Evolutionary conservation across 64 coral and sea anemone species (phyloP).

Genomic region (Astreopora myriophthalma): DNA sequence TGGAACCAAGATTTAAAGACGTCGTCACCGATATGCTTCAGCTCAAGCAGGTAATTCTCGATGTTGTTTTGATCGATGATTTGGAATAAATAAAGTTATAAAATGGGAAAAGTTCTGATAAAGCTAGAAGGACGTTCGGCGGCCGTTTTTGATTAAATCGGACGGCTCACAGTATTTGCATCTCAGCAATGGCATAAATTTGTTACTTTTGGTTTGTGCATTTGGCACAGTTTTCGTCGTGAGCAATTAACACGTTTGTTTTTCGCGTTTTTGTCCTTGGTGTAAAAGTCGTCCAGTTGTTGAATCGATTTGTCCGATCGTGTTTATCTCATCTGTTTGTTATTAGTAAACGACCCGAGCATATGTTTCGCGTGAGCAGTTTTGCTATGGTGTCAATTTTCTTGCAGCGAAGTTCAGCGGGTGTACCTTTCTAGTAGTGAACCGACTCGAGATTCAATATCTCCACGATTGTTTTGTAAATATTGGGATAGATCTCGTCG

Average conservation of each 20-base stretch:
- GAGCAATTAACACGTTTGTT: background rate
- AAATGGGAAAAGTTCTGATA: background rate
- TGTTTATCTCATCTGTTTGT: background rate
- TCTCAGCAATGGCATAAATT: background rate
- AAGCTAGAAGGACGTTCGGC: background rate
- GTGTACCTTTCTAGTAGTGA: background rate
- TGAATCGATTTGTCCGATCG: background rate
- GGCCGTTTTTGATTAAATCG: background rate
- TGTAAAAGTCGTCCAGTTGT: background rate
- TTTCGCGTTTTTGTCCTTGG: background rate
- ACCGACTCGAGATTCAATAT: background rate
- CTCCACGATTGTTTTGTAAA: background rate
- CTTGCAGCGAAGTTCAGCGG: background rate
- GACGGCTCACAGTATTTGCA: constrained; percentile 6
- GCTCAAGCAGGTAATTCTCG: constrained; percentile 80
- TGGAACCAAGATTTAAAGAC: constrained; percentile 86
- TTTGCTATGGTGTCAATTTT: constrained; percentile 27
- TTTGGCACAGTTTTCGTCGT: background rate
- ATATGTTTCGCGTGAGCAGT: background rate
- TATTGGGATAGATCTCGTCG: background rate
- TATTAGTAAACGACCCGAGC: background rate
- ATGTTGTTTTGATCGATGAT: background rate
- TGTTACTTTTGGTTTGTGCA: background rate
- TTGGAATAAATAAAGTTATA: no score
- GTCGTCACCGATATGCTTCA: constrained; percentile 95